phyloP scores from a whole-genome alignment of 2,113 vertebrate genomes.

The Manacus vitellinus region DNA sequence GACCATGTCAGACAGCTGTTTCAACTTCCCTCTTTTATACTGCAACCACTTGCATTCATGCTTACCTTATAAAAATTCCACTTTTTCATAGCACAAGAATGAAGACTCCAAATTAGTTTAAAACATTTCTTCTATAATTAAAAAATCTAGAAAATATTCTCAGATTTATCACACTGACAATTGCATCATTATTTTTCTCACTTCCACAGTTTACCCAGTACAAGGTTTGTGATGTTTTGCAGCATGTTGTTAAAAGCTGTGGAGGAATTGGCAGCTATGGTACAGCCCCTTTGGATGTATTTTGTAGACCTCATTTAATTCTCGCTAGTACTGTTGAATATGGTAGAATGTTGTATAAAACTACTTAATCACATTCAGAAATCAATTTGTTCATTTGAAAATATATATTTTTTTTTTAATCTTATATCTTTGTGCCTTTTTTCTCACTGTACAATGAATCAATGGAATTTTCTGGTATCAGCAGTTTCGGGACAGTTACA shows the following conservation, averaged over 20 bases:
- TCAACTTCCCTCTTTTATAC: neutral
- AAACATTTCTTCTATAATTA: neutral
- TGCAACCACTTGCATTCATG: neutral
- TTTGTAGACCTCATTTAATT: neutral
- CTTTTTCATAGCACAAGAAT: neutral
- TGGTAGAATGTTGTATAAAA: neutral
- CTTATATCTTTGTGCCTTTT: neutral
- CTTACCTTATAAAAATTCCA: neutral
- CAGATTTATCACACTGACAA: neutral
- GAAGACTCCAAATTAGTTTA: neutral
- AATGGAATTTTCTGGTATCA: neutral
- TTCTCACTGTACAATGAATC: neutral
- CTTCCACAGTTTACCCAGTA: neutral
- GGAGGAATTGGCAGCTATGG: neutral
- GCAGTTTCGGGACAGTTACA: neutral
- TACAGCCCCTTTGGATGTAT: neutral
- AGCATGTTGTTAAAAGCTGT: neutral
- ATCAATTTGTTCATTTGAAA: neutral
- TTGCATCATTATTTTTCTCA: neutral
- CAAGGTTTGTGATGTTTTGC: neutral
- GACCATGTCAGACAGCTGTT: neutral
- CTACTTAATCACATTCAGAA: neutral
- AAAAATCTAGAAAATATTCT: neutral
- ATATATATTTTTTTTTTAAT: neutral
- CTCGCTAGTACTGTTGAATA: neutral